phyloP scores from a whole-genome alignment of 2,888 invertebrate species.

The Dryocosmus kuriphilus region DNA sequence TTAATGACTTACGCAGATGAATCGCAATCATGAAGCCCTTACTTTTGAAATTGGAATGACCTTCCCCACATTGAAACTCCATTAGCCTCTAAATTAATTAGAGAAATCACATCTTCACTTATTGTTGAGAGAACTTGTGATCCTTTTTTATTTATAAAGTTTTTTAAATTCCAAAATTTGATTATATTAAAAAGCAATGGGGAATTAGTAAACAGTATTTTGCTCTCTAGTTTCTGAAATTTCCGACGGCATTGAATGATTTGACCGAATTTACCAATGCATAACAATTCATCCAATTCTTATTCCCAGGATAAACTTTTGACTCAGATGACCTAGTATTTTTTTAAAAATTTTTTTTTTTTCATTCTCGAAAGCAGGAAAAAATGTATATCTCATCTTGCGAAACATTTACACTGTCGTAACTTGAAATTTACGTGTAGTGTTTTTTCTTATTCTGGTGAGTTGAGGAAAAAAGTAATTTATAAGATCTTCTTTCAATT shows the following conservation, averaged over 20 bases:
- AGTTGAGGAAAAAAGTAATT: too few relatives aligned
- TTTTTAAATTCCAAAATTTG: background rate
- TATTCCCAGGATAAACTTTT: background rate
- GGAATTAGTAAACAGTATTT: too few relatives aligned
- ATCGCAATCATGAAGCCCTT: slow-evolving; percentile 51
- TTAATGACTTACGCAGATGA: slow-evolving; percentile 64
- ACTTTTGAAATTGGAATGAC: slow-evolving; percentile 52
- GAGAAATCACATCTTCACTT: slow-evolving; percentile 3
- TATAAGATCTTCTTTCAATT: too few relatives aligned
- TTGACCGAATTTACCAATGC: slow-evolving; percentile 56
- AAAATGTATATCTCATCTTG: background rate
- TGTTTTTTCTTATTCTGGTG: too few relatives aligned
- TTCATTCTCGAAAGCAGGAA: background rate
- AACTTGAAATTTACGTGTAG: background rate
- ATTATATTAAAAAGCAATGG: background rate
- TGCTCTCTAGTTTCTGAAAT: too few relatives aligned
- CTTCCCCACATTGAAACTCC: slow-evolving; percentile 46
- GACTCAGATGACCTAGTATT: background rate
- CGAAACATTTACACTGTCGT: background rate
- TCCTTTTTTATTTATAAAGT: background rate
- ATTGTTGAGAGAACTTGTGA: background rate
- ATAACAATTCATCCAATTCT: slow-evolving; percentile 54
- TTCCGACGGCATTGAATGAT: slow-evolving; percentile 45
- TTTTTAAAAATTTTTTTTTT: background rate
- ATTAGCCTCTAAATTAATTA: slow-evolving; percentile 56